phyloP scores from a whole-genome alignment of 2,888 invertebrate genomes.

The Athalia cordata region DNA sequence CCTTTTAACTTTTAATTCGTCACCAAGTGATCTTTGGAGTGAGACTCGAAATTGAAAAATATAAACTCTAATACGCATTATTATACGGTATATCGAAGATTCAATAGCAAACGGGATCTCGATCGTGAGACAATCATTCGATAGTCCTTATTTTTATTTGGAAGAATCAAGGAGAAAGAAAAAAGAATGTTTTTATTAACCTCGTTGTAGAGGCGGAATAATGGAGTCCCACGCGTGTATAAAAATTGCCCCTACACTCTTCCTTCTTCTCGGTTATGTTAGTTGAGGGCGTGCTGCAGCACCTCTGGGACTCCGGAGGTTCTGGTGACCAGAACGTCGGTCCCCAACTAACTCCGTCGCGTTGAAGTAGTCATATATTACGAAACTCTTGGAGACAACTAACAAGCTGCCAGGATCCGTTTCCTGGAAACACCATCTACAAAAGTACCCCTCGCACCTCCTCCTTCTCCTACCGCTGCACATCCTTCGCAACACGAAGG shows the following conservation, averaged over 20 bases:
- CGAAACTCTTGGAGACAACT: constrained; percentile 69
- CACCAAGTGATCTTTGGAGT: too few species aligned
- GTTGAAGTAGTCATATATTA: constrained; percentile 66
- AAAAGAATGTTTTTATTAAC: background rate
- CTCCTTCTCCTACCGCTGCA: background rate
- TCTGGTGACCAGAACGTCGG: constrained; percentile 21
- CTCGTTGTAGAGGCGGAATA: too few species aligned
- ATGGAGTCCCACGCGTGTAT: too few species aligned
- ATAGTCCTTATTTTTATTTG: too few species aligned
- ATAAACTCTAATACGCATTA: too few species aligned
- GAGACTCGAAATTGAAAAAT: too few species aligned
- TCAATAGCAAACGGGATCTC: too few species aligned
- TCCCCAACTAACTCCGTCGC: constrained; percentile 42
- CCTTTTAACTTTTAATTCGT: too few species aligned
- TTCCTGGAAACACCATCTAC: constrained; percentile 65
- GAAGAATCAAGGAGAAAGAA: too few species aligned
- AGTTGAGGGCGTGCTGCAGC: constrained; percentile 15
- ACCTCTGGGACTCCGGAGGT: background rate
- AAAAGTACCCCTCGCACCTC: constrained; percentile 28
- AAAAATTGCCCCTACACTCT: background rate
- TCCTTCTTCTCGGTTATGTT: background rate
- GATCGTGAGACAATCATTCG: too few species aligned
- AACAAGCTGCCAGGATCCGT: constrained; percentile 70
- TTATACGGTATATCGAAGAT: too few species aligned
- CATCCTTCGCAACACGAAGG: constrained; percentile 30